Percentiles rank a stretch among this genome's conserved stretches.
Conservation (phyloP, 2,797 vertebrate genomes). For the Siniperca obscura region DNA sequence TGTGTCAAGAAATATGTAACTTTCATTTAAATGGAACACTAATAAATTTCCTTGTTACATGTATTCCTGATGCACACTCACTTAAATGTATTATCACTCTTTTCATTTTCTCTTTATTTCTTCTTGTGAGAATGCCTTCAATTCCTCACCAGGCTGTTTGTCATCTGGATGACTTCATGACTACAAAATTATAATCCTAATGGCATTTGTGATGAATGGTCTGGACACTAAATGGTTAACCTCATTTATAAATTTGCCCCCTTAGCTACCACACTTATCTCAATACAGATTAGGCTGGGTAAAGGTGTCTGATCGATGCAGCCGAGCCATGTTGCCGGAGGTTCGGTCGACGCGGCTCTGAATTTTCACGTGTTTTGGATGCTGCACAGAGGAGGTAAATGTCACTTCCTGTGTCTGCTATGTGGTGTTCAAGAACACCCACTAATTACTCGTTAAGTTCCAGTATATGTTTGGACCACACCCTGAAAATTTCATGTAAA, state of each 20-base stretch:
- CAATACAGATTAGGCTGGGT: constrained; percentile 31
- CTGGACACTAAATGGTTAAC: constrained; percentile 44
- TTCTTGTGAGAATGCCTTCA: background rate
- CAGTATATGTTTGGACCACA: too few relatives aligned
- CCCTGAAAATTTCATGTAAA: too few relatives aligned
- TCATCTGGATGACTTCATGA: constrained; percentile 37
- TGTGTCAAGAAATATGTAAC: background rate
- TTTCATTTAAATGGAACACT: background rate
- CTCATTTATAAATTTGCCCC: constrained; percentile 45
- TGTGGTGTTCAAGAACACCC: too few relatives aligned
- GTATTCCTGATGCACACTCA: background rate
- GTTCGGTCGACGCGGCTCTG: too few relatives aligned
- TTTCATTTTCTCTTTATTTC: background rate
- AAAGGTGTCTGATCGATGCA: constrained; percentile 20
- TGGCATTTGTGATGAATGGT: constrained; percentile 57
- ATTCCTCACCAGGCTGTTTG: constrained; percentile 11
- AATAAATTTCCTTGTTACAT: background rate
- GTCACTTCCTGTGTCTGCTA: too few relatives aligned
- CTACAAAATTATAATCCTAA: constrained; percentile 57
- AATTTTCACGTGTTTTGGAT: too few relatives aligned
- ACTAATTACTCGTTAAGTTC: too few relatives aligned
- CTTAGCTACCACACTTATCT: constrained; percentile 40
- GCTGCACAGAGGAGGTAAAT: too few relatives aligned
- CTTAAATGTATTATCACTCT: background rate
- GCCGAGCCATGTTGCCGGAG: too few relatives aligned